phyloP scores from a whole-genome alignment of 2,888 invertebrate species.

The Phasia obesa region DNA sequence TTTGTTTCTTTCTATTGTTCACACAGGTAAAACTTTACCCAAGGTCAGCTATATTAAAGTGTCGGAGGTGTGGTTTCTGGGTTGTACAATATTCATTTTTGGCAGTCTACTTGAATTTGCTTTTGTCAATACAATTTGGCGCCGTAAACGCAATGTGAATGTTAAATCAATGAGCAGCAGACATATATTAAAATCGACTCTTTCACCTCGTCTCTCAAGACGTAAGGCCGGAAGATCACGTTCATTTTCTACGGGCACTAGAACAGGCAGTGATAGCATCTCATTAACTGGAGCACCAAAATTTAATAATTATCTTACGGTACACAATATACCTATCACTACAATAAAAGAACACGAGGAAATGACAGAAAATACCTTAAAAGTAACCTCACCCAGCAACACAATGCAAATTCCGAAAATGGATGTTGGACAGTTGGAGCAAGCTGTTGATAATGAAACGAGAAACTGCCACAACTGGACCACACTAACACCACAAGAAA shows the following conservation, averaged over 20 bases:
- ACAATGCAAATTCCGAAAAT: conserved; percentile 63
- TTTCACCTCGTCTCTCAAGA: conserved; percentile 90
- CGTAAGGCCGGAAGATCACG: conserved; percentile 89
- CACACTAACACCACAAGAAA: conserved; percentile 94
- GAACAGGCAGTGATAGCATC: conserved; percentile 25
- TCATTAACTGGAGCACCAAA: conserved; percentile 82
- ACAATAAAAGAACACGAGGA: conserved; percentile 76
- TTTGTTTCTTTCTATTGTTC: neutral
- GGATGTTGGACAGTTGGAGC: conserved; percentile 75
- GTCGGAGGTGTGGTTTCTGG: conserved; percentile 94
- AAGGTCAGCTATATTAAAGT: conserved; percentile 95
- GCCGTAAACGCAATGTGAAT: conserved; percentile 85
- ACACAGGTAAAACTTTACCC: conserved; percentile 88
- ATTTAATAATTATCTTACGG: conserved; percentile 89
- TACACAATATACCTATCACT: conserved; percentile 83
- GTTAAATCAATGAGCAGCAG: conserved; percentile 86
- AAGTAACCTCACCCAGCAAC: conserved; percentile 66
- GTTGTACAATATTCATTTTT: conserved; percentile 92
- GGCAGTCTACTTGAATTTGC: conserved; percentile 93
- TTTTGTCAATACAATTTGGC: conserved; percentile 94
- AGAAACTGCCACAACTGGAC: conserved; percentile 84
- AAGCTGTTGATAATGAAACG: conserved; percentile 79
- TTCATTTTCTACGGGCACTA: conserved; percentile 81
- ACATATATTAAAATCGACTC: conserved; percentile 91
- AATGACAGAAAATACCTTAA: conserved; percentile 63